Conservation (phyloP, 2,888 invertebrate genomes). For the Hofmannophila pseudospretella region DNA sequence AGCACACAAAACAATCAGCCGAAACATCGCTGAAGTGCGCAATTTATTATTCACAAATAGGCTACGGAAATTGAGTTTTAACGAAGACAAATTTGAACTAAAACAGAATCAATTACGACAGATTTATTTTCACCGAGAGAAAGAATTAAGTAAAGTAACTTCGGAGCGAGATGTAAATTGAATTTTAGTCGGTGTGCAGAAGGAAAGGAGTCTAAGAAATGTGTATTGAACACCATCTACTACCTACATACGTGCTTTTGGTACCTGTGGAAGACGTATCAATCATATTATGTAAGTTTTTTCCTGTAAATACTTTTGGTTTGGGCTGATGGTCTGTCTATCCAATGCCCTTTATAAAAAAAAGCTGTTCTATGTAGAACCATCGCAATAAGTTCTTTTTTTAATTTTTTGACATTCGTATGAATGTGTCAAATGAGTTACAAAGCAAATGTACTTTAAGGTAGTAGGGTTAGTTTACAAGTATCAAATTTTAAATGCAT, state of each 20-base stretch:
- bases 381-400: too few species aligned
- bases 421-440: too few species aligned
- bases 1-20: constrained; percentile 43
- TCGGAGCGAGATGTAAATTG: constrained; percentile 68
- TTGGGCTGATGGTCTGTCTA: too few species aligned
- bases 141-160: constrained; percentile 71
- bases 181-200: constrained; percentile 57
- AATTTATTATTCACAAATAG: constrained; percentile 75
- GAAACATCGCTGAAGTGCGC: constrained; percentile 51
- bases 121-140: constrained; percentile 70
- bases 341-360: too few species aligned
- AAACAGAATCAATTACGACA: constrained; percentile 74
- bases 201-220: constrained; percentile 26
- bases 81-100: constrained; percentile 75
- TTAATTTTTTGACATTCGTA: too few species aligned
- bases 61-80: constrained; percentile 74
- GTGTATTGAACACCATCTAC: constrained; percentile 36
- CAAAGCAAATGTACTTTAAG: too few species aligned
- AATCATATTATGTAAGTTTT: too few species aligned
- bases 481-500: too few species aligned
- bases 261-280: too few species aligned
- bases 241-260: constrained; percentile 32
- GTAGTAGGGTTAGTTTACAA: too few species aligned
- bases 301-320: too few species aligned
- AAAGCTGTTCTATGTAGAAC: too few species aligned